Evolutionary conservation across 2,113 vertebrate genomes (phyloP).

Genomic region (Meles meles): DNA sequence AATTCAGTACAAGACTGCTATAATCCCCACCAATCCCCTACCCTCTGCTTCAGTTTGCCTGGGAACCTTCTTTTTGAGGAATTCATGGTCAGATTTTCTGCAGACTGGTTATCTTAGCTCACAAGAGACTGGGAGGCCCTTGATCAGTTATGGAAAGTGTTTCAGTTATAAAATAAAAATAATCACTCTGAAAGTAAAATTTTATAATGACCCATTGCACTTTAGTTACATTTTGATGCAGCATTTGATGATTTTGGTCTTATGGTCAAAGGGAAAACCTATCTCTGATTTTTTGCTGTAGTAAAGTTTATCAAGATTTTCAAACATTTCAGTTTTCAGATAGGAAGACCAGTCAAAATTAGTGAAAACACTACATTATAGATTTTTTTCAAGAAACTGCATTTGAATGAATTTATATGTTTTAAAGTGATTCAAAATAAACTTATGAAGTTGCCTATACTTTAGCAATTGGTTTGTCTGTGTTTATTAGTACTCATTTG

Average conservation of each 20-base stretch:
- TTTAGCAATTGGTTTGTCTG: background rate
- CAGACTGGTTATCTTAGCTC: background rate
- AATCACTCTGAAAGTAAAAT: background rate
- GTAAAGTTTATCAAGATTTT: constrained; percentile 11
- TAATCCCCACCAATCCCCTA: background rate
- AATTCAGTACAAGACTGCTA: background rate
- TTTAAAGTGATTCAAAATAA: constrained; percentile 2
- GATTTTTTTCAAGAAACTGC: background rate
- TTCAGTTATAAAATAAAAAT: constrained; percentile 31
- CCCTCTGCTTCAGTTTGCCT: background rate
- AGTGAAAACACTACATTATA: background rate
- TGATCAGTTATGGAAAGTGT: background rate
- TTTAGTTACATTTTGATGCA: constrained; percentile 13
- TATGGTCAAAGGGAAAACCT: background rate
- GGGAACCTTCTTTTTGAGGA: background rate
- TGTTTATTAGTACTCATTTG: background rate
- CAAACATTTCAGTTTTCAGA: background rate
- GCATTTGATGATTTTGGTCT: background rate
- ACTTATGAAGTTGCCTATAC: background rate
- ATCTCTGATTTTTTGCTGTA: background rate
- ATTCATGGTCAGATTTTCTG: background rate
- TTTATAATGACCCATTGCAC: background rate
- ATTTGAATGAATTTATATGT: constrained; percentile 10
- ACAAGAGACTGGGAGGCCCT: background rate
- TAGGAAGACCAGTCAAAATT: background rate